Conservation (phyloP, 2,113 vertebrate genomes). For the Pollimyrus isidori region DNA sequence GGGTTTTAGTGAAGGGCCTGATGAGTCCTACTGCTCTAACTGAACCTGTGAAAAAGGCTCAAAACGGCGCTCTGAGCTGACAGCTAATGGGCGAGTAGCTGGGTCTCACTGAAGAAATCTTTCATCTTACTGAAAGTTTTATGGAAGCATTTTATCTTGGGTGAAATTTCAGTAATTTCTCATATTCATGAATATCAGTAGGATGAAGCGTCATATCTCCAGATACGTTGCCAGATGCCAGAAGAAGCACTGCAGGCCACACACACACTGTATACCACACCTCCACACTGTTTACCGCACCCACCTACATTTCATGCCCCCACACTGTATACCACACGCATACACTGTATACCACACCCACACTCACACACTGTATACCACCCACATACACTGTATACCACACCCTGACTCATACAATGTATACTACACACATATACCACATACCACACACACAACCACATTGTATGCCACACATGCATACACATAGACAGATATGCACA, state of each 20-base stretch:
- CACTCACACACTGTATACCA: neutral
- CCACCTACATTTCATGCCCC: neutral
- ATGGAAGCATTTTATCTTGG: neutral
- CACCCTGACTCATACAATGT: neutral
- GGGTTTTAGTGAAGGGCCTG: neutral
- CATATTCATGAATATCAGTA: neutral
- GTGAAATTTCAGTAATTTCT: neutral
- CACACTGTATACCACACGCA: neutral
- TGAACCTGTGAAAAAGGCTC: neutral
- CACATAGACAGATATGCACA: neutral
- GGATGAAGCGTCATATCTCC: neutral
- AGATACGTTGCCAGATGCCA: neutral
- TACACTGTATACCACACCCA: no score
- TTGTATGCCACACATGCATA: neutral
- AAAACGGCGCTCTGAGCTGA: neutral
- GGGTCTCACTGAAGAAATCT: neutral
- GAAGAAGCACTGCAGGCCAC: neutral
- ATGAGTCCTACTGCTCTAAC: neutral
- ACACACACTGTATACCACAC: neutral
- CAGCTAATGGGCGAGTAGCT: neutral
- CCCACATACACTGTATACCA: neutral
- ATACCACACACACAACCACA: neutral
- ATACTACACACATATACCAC: neutral
- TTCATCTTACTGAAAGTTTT: neutral
- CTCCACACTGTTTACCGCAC: neutral